Evolutionary conservation across 1,140 invertebrate species (phyloP).

Genomic region (Bradynema listronoti): DNA sequence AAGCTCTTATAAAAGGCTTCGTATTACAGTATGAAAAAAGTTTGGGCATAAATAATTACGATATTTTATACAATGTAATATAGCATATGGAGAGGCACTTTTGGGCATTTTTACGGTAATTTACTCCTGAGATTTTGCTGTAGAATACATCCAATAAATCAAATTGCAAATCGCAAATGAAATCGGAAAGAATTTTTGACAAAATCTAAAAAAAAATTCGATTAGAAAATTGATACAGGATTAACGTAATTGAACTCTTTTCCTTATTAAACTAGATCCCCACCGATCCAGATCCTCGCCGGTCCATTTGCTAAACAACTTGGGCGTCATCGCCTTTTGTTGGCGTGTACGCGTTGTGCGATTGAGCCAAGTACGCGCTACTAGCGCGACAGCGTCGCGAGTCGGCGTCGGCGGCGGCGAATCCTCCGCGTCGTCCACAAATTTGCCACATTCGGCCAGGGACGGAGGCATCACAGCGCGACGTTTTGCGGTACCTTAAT

Average conservation of each 20-base stretch:
- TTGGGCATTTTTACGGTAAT: no score
- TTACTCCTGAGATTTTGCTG: background rate
- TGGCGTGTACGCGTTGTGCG: slow-evolving; percentile 12
- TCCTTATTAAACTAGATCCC: slow-evolving; percentile 9
- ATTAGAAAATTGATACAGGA: slow-evolving; percentile 13
- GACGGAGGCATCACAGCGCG: no score
- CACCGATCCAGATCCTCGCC: slow-evolving; percentile 57
- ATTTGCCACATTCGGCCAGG: no score
- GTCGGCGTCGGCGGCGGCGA: slow-evolving; percentile 28
- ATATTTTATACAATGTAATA: no score
- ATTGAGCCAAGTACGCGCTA: slow-evolving; percentile 25
- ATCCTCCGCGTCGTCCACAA: no score
- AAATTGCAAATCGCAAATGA: slow-evolving; percentile 52
- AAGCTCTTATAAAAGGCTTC: no score
- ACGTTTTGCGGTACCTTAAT: no score
- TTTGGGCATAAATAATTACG: no score
- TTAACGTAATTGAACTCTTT: slow-evolving; percentile 12
- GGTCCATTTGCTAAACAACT: slow-evolving; percentile 55
- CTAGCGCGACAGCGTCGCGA: slow-evolving; percentile 16
- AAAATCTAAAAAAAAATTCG: slow-evolving; percentile 43
- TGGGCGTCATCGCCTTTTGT: slow-evolving; percentile 44
- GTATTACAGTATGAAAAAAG: no score
- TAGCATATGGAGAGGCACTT: no score
- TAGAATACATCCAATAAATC: slow-evolving; percentile 45
- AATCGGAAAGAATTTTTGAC: slow-evolving; percentile 56